These are phyloP conservation scores for Euphydryas editha DNA, from an alignment of 2,888 invertebrate species.

Conservation along the genomic window DNA sequence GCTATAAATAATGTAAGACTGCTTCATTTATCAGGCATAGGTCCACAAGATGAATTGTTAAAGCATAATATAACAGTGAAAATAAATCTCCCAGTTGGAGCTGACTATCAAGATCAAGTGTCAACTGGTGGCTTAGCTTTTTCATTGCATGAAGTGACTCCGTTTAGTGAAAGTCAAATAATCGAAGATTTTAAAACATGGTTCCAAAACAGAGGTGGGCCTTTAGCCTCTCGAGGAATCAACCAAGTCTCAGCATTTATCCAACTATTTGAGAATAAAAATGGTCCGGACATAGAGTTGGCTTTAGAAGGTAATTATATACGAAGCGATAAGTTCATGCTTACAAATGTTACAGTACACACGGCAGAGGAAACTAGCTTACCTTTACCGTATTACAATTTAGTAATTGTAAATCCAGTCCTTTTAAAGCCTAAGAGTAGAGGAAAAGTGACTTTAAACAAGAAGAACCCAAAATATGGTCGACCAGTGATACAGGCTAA, in stretches of 20 bases:
- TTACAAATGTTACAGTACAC: conserved; percentile 72
- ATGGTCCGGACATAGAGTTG: conserved; percentile 74
- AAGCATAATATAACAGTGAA: conserved; percentile 67
- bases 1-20: conserved; percentile 76
- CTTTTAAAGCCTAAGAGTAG: conserved; percentile 73
- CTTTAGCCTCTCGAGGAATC: conserved; percentile 74
- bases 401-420: conserved; percentile 72
- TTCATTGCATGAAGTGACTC: conserved; percentile 62
- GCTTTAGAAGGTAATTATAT: conserved; percentile 74
- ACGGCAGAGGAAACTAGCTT: conserved; percentile 69
- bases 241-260: conserved; percentile 75
- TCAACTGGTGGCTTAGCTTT: conserved; percentile 75
- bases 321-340: conserved; percentile 77
- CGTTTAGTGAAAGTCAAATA: conserved; percentile 63
- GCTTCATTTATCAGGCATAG: conserved; percentile 74
- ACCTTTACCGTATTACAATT: conserved; percentile 75
- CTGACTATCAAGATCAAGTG: conserved; percentile 77
- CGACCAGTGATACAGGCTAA: conserved; percentile 76
- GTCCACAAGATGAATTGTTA: conserved; percentile 65
- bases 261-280: conserved; percentile 72
- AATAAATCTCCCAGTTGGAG: conserved; percentile 70
- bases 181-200: conserved; percentile 76
- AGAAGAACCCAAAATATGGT: conserved; percentile 76
- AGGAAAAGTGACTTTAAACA: conserved; percentile 73
- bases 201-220: conserved; percentile 71